Evolutionary conservation across 2,888 invertebrate genomes (phyloP).

Genomic region (Caenorhabditis sp.): DNA sequence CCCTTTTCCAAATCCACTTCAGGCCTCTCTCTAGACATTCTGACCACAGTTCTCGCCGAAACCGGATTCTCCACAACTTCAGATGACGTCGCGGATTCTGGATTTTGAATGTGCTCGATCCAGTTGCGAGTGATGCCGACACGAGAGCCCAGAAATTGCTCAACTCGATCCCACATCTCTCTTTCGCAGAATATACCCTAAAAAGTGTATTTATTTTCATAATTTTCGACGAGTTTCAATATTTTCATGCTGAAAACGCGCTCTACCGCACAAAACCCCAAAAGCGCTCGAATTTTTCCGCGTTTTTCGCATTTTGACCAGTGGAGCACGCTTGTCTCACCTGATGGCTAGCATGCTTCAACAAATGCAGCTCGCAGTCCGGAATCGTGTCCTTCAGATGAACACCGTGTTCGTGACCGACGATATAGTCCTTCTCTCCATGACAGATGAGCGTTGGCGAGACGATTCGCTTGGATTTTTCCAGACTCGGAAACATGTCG

Average conservation of each 20-base stretch:
- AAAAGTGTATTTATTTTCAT: too few relatives aligned
- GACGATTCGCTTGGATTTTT: conserved; percentile 64
- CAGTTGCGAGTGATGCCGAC: conserved; percentile 61
- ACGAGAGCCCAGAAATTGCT: conserved; percentile 54
- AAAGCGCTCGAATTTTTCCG: too few relatives aligned
- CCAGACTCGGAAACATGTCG: conserved; percentile 71
- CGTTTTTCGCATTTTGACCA: not conserved
- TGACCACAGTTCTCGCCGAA: not conserved
- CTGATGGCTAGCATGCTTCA: conserved; percentile 69
- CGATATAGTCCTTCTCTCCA: conserved; percentile 68
- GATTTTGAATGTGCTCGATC: conserved; percentile 52
- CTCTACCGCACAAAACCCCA: too few relatives aligned
- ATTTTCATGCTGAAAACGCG: too few relatives aligned
- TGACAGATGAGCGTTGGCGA: conserved; percentile 73
- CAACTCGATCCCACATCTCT: conserved; percentile 67
- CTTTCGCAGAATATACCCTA: conserved; percentile 68
- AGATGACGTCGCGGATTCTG: conserved; percentile 34
- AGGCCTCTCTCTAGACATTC: not conserved
- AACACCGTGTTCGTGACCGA: conserved; percentile 64
- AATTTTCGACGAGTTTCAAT: too few relatives aligned
- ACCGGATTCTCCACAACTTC: conserved; percentile 4
- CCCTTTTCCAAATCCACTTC: too few relatives aligned
- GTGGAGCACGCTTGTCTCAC: conserved; percentile 11
- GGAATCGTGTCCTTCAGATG: conserved; percentile 56
- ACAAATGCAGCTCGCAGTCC: conserved; percentile 58